Evolutionary conservation across 2,113 vertebrate species (phyloP), one percentile per base, ranked within the genome.

Genomic region (Mus pahari): DNA sequence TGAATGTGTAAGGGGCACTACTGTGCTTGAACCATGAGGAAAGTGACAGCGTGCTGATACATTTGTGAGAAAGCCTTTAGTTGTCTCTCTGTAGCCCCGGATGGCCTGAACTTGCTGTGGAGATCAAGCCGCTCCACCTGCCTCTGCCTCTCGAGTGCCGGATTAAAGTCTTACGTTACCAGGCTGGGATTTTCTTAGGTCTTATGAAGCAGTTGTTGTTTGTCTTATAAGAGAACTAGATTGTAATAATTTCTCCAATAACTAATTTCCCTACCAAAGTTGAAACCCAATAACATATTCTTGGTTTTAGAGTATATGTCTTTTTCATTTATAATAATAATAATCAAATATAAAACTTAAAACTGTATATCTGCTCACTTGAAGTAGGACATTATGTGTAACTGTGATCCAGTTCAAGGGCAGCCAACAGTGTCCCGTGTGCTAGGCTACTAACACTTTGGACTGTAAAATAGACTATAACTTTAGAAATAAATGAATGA

Each of bases 251-350:
- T 83, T 90, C 19, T 92, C n/a, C 68, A 86, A 19, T 68, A 68
- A 55, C 45, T 74, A 13, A 50, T 71, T 73, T 50, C 78, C 7
- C 12, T 50, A 45, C 60, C 83, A 83, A 78, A 9, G 58, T 83
- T 78, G 92, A 28, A 28, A 28, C 6, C 28, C 14, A 73, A 55
- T 33, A 73, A 75, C 36, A 88, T 62, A 86, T 75, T 81, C 20
- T 84, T 91, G 42, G 31, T 92, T 94, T 93, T 24, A 11, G 5
- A 4, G 5, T 39, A 39, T 36, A 58, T 53, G 39, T 22, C 1
- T 86, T 95, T 95, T 79, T 86, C 58, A 75, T 66, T 95, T 70
- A 12, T 26, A 75, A 36, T 58, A 78, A 66, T n/a, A 45, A 11
- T 6, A 70, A 62, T 70, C 86, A 87, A 22, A 79, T 88, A 36